Evolutionary conservation across 2,113 vertebrate species (phyloP).

Genomic region (Tupaia tana): DNA sequence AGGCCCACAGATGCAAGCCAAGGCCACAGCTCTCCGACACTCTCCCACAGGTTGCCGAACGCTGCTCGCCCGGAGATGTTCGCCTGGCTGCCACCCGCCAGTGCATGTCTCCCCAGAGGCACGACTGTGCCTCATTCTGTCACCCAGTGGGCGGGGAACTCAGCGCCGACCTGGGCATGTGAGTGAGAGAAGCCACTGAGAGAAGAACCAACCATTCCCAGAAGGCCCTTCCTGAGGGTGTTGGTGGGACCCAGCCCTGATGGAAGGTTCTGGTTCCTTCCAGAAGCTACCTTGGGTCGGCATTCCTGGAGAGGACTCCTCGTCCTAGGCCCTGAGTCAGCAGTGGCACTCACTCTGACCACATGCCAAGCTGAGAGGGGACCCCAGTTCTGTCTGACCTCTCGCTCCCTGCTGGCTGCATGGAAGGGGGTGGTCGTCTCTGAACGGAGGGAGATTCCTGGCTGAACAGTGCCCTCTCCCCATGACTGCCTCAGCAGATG

Average conservation of each 20-base stretch:
- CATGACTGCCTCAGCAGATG: not conserved
- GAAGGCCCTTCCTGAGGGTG: fast-evolving
- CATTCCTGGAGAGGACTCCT: fast-evolving
- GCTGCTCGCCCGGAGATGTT: conserved; percentile 88
- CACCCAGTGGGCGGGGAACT: conserved; percentile 88
- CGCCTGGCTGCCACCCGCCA: conserved; percentile 90
- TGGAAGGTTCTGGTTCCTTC: not conserved
- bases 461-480: not conserved
- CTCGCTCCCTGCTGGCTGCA: not conserved
- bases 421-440: not conserved
- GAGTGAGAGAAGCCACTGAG: conserved; percentile 73
- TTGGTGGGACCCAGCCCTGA: not conserved
- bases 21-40: not conserved
- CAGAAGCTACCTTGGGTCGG: not conserved
- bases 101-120: conserved; percentile 86
- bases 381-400: not conserved
- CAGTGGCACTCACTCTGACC: not conserved
- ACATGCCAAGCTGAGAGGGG: not conserved
- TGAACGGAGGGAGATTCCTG: not conserved
- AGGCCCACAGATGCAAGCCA: not conserved
- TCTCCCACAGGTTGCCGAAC: conserved; percentile 87
- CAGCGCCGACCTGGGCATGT: conserved; percentile 93
- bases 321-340: not conserved
- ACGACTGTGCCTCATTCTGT: conserved; percentile 90
- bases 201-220: not conserved